phyloP scores from a whole-genome alignment of 2,797 vertebrate species.

The Sphenodon punctatus region DNA sequence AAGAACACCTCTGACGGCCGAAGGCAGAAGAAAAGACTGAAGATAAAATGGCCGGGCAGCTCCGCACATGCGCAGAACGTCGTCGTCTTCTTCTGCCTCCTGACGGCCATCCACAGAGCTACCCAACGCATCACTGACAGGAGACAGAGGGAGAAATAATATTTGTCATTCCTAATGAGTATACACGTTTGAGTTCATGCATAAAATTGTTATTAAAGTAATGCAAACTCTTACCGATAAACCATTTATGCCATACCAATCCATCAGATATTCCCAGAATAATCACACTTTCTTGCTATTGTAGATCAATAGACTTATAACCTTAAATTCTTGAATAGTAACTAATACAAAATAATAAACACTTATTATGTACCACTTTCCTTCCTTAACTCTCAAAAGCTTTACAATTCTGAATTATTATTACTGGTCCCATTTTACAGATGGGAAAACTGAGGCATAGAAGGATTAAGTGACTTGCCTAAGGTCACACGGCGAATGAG shows the following conservation, averaged over 20 bases:
- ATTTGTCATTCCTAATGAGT: no score
- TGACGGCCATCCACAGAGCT: no score
- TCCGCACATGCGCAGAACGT: no score
- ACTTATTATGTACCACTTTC: neutral
- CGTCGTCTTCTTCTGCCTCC: no score
- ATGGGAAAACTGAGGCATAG: neutral
- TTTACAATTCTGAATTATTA: neutral
- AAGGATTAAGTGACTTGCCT: neutral
- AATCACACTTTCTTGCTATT: neutral
- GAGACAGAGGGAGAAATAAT: no score
- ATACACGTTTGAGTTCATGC: neutral
- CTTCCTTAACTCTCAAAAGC: neutral
- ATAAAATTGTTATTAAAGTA: neutral
- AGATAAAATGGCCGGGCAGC: no score
- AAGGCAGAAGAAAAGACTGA: no score
- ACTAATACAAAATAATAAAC: neutral
- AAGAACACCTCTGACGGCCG: no score
- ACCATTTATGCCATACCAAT: neutral
- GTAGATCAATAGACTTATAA: neutral
- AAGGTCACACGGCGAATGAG: neutral
- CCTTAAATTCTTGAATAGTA: neutral
- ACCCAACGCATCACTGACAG: no score
- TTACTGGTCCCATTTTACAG: neutral
- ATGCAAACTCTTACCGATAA: neutral
- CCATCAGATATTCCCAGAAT: neutral